Conservation (phyloP, 2,113 vertebrate genomes). For the Grammomys dolichurus region DNA sequence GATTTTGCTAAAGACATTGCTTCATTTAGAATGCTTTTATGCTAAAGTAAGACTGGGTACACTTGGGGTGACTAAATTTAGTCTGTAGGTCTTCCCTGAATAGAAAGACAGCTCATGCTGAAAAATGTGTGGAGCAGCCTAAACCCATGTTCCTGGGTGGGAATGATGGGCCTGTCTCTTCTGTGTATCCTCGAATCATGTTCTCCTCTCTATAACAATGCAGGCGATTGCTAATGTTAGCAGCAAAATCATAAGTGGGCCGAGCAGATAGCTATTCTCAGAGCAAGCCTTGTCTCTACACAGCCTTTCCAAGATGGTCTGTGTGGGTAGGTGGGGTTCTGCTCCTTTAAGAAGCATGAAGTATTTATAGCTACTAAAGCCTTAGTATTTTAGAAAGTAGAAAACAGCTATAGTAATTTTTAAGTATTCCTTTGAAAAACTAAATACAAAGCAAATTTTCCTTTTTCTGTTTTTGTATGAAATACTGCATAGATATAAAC, state of each 20-base stretch:
- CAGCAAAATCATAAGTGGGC: constrained; percentile 58
- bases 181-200: constrained; percentile 50
- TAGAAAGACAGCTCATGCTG: constrained; percentile 24
- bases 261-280: constrained; percentile 70
- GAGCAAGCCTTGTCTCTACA: constrained; percentile 44
- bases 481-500: not conserved
- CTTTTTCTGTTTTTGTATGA: not conserved
- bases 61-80: not conserved
- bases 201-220: constrained; percentile 60
- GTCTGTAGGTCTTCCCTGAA: constrained; percentile 31
- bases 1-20: constrained; percentile 59
- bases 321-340: not conserved
- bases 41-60: not conserved
- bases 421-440: constrained; percentile 11
- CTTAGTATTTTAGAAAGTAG: not conserved
- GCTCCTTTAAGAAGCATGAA: constrained; percentile 51
- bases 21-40: constrained; percentile 50
- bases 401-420: not conserved
- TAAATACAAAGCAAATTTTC: not conserved
- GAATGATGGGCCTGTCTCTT: constrained; percentile 19
- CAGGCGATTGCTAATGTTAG: constrained; percentile 71
- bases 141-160: constrained; percentile 39
- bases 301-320: constrained; percentile 51
- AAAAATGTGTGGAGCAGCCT: not conserved
- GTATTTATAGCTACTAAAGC: constrained; percentile 21